Conservation (phyloP, 1,140 invertebrate genomes). For the Megalopta genalis region DNA sequence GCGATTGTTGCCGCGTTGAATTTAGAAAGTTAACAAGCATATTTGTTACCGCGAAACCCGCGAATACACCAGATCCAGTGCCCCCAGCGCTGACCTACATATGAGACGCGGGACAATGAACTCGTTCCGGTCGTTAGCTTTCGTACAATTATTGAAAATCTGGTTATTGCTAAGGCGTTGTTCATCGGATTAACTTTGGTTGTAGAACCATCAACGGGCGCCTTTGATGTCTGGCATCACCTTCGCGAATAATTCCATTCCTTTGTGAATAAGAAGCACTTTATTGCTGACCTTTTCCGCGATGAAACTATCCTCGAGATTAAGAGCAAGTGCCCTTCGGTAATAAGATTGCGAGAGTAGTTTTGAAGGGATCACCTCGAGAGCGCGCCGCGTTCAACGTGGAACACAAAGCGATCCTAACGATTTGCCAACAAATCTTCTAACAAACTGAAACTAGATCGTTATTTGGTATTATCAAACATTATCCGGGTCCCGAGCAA, state of each 20-base stretch:
- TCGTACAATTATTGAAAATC: background rate
- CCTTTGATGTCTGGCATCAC: background rate
- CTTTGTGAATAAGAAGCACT: background rate
- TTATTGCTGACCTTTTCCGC: background rate
- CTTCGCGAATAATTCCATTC: background rate
- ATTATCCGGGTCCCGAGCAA: too few relatives aligned
- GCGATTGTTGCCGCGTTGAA: background rate
- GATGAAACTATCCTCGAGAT: background rate
- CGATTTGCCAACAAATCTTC: too few relatives aligned
- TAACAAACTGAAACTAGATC: too few relatives aligned
- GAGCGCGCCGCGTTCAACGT: background rate
- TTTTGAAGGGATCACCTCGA: too few relatives aligned
- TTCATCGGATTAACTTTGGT: background rate
- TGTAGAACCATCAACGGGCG: background rate
- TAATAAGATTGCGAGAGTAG: background rate
- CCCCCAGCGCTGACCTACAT: background rate
- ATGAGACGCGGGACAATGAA: background rate
- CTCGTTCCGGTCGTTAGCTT: background rate
- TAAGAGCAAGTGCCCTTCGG: background rate
- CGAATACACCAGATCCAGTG: background rate
- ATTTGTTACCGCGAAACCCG: background rate
- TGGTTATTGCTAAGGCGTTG: background rate
- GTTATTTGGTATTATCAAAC: too few relatives aligned
- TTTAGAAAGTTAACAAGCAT: background rate
- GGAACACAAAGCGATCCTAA: too few relatives aligned